Evolutionary conservation across 2,888 invertebrate genomes (phyloP), one percentile per base, ranked within the genome.

Genomic region (Mystacides longicornis): DNA sequence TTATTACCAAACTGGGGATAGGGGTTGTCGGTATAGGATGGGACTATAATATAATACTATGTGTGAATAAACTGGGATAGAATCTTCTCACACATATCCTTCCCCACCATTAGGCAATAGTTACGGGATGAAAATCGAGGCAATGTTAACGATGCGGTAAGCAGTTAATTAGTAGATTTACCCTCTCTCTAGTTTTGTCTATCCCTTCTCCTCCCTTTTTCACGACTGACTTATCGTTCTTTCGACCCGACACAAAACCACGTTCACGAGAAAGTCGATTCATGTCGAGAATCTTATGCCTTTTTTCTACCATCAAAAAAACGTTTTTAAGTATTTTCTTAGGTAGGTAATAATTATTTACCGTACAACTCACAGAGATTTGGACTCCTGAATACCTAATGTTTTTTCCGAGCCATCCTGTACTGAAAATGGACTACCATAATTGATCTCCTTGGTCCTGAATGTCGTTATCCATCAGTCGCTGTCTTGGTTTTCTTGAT

Each of bases 41-140:
- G 3, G 37, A 7, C 14, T 14, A 37, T 3, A 37, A 14, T 37
- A 37, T 37, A 37, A n/a, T 27, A 27, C 5, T 11, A 27, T 27
- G n/a, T n/a, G n/a, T 27, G 11, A 27, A 11, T 27, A 37, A 37
- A 14, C 37, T n/a, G 37, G 37, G 37, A 14, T 7, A 37, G 37
- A 27, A 27, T 37, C 37, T 37, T 37, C 37, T 37, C 37, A 37
- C 37, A 37, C 37, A 37, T 37, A 37, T 37, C 37, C 37, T 37
- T 37, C 37, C 37, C 37, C 37, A 37, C 37, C 37, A 37, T 37
- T 37, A 37, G 37, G 37, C 37, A 37, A 37, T 37, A 37, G 37
- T 37, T 37, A 37, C 3, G 37, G 37, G 14, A 27, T 27, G 4
- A 16, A 37, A 37, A 37, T 37, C 37, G 37, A 37, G 37, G 37